phyloP scores from a whole-genome alignment of 2,113 vertebrate genomes.

The Crypturellus undulatus region DNA sequence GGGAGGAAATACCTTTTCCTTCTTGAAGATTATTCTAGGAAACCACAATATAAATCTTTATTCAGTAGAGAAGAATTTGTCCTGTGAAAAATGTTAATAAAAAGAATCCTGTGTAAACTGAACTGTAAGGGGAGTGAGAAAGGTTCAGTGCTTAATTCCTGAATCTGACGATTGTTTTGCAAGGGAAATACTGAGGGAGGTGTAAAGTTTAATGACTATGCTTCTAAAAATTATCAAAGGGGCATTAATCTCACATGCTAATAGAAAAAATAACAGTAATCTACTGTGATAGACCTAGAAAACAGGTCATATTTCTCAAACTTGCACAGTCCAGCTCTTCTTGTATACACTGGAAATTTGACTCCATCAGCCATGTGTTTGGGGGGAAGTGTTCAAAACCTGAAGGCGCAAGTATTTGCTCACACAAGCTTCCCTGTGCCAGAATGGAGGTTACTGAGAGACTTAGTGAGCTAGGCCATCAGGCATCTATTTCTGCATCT shows the following conservation, averaged over 20 bases:
- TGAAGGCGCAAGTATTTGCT: not conserved
- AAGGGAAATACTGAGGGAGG: not conserved
- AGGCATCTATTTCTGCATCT: not conserved
- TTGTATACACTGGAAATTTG: not conserved
- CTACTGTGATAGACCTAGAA: not conserved
- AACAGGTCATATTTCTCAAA: not conserved
- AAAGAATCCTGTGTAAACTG: not conserved
- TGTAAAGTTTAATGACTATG: not conserved
- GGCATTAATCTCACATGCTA: not conserved
- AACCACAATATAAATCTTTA: slow-evolving; percentile 38
- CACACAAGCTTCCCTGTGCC: not conserved
- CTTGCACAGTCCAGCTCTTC: not conserved
- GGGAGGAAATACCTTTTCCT: slow-evolving; percentile 61
- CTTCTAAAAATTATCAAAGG: not conserved
- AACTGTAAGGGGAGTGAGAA: not conserved
- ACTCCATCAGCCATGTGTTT: not conserved
- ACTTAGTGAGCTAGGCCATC: not conserved
- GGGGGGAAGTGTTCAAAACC: not conserved
- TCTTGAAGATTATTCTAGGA: slow-evolving; percentile 60
- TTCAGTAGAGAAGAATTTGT: not conserved
- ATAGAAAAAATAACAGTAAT: not conserved
- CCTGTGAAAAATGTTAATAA: slow-evolving; percentile 16
- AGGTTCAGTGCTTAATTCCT: not conserved
- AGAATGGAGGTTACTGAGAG: not conserved
- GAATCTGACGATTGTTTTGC: not conserved